Base-by-base conservation (phyloP, 2,113 vertebrate species). In the Stictonetta naevosa region DNA sequence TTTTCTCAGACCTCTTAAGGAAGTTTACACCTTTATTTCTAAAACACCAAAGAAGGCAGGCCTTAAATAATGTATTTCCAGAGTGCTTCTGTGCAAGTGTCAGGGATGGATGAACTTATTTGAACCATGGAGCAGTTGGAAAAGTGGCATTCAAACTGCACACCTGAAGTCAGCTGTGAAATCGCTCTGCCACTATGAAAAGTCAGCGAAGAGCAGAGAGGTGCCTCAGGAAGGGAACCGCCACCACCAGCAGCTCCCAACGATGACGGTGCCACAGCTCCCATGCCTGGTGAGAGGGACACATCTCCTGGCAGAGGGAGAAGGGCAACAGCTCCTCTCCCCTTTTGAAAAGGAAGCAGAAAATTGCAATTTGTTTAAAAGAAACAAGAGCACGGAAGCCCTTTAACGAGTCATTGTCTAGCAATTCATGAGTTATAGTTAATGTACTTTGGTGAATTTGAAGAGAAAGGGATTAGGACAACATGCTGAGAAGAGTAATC, bases 41-140 rank as follows among this genome's bases (percentile, higher is more conserved):
- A 42, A 93, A 87, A 86, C 36, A 66, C 50, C 88, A 79, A 80
- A 52, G 76, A 86, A 91, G 44, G 42, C 83, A 84, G 48, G 22
- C 33, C 89, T 94, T 96, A 96, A 97, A 97, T 97, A 97, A 96
- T 96, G 76, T 29, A 96, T 95, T 94, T 83, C 58, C 38, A 73
- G 64, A 92, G 82, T 58, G 36, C 31, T 87, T 93, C 36, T 76
- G 79, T 50, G 71, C 69, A 96, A 89, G 66, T 86, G 92, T 69
- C 82, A 73, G 64, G 71, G 82, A 90, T 67, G 72, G 85, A 73
- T 89, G 89, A 97, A 94, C 81, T 91, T 71, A 87, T 71, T 80
- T 95, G 93, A 96, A 91, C 90, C 4, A 14, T 40, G 58, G 59
- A 88, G 46, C 2, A 10, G 25, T 52, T 81, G 81, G 78, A 96